These are phyloP conservation scores for Gymnocheta viridis DNA, from an alignment of 2,888 invertebrate species.

Conservation along the genomic window DNA sequence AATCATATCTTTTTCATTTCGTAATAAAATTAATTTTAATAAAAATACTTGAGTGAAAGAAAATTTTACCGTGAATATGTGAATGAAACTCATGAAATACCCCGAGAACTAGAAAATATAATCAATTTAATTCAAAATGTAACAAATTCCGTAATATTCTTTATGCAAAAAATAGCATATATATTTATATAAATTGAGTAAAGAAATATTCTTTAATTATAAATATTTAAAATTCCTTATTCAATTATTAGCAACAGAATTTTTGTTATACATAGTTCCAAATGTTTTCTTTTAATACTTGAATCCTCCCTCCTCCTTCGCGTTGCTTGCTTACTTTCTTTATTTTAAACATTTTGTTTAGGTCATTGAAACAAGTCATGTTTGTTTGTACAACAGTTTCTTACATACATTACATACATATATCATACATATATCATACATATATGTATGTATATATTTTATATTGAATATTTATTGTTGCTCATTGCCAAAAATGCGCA, in stretches of 20 bases:
- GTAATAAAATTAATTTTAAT: too few species aligned
- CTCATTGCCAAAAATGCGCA: slow-evolving; percentile 51
- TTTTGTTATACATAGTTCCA: background rate
- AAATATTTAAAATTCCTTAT: too few species aligned
- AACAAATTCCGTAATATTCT: too few species aligned
- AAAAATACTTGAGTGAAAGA: background rate
- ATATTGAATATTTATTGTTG: slow-evolving; percentile 21
- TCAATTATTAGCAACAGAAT: too few species aligned
- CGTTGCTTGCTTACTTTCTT: background rate
- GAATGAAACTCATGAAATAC: background rate
- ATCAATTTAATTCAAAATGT: too few species aligned
- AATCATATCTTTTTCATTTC: too few species aligned
- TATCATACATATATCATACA: slow-evolving; percentile 5
- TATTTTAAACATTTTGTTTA: slow-evolving; percentile 11
- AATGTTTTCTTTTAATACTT: background rate
- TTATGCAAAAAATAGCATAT: background rate
- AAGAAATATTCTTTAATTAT: too few species aligned
- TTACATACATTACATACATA: background rate
- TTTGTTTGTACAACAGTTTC: slow-evolving; percentile 1
- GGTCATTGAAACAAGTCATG: slow-evolving; percentile 26
- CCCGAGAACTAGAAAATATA: background rate
- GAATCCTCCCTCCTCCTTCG: background rate
- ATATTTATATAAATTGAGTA: background rate
- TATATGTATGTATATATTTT: background rate
- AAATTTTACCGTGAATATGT: background rate